Percentiles rank a stretch among this genome's conserved stretches.
Conservation (phyloP, 2,888 invertebrate genomes). For the Linnaemya vulpina region DNA sequence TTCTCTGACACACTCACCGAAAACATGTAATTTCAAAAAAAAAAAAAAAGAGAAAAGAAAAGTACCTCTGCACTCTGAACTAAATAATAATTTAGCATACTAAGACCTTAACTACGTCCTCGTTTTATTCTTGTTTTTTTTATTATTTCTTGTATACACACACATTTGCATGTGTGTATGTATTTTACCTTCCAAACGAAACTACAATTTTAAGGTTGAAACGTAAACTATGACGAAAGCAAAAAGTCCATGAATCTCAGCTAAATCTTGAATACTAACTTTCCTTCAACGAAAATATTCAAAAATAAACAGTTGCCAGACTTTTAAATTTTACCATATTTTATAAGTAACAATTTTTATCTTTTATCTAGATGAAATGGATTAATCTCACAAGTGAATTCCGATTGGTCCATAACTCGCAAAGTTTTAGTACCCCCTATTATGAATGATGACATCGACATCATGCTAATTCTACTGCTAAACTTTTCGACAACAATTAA, state of each 20-base stretch:
- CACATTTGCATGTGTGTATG: no score
- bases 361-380: no score
- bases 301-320: conserved; percentile 1
- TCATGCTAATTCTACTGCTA: no score
- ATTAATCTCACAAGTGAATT: no score
- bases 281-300: conserved; percentile 8
- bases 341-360: no score
- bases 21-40: not conserved
- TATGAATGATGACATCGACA: no score
- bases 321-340: not conserved
- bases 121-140: conserved; percentile 60
- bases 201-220: conserved; percentile 65
- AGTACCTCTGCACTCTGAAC: conserved; percentile 30
- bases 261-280: conserved; percentile 33
- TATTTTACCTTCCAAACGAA: conserved; percentile 52
- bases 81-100: conserved; percentile 62
- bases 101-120: conserved; percentile 68
- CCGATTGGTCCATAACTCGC: no score
- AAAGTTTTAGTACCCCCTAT: no score
- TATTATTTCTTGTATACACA: not conserved
- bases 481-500: no score
- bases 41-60: conserved; percentile 8
- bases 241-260: conserved; percentile 66
- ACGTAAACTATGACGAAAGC: conserved; percentile 71
- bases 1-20: conserved; percentile 17